These are phyloP conservation scores for Ischnura elegans DNA, from an alignment of 2,888 invertebrate genomes.

Conservation along the genomic window DNA sequence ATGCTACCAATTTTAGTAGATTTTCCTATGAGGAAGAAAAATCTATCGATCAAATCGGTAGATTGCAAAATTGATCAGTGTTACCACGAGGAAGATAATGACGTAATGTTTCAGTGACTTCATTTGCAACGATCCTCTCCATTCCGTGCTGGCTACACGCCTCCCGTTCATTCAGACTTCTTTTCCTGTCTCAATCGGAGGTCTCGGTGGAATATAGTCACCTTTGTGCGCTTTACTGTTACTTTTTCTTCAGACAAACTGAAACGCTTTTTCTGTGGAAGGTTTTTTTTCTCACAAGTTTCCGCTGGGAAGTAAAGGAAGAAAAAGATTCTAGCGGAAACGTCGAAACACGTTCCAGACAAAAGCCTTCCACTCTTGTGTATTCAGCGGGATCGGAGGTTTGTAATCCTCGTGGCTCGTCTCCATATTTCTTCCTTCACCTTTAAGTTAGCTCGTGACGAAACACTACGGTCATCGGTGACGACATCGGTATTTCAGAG, in stretches of 20 bases:
- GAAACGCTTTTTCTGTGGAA: background rate
- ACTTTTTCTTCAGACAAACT: background rate
- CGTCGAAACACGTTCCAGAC: background rate
- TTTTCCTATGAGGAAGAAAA: too few relatives aligned
- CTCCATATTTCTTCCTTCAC: background rate
- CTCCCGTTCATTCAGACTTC: background rate
- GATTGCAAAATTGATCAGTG: too few relatives aligned
- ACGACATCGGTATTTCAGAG: background rate
- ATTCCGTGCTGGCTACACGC: background rate
- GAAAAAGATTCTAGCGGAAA: background rate
- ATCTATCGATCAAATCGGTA: too few relatives aligned
- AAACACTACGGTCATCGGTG: background rate
- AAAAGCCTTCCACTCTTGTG: background rate
- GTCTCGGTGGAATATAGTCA: background rate
- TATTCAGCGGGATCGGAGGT: background rate
- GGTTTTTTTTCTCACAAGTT: background rate
- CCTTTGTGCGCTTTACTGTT: background rate
- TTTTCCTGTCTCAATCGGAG: background rate
- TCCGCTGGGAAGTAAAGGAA: background rate
- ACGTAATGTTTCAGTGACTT: background rate
- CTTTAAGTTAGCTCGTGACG: slow-evolving; percentile 3
- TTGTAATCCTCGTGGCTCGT: background rate
- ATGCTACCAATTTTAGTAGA: too few relatives aligned
- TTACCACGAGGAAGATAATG: background rate
- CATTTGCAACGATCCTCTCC: background rate